Conservation (phyloP, 1,140 invertebrate genomes). For the Penaeus japonicus region DNA sequence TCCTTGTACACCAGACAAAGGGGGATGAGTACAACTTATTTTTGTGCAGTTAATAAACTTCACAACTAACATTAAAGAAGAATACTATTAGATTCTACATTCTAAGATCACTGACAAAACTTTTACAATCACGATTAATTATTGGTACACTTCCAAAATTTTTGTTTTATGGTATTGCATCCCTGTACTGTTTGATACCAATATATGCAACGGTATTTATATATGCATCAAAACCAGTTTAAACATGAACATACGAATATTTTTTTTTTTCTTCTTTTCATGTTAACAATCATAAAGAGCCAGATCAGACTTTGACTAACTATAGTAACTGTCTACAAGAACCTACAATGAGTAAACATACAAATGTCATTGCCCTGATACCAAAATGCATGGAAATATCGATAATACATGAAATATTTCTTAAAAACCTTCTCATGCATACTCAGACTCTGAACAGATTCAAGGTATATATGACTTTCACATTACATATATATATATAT, state of each 20-base stretch:
- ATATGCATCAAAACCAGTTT: background rate
- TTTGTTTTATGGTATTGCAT: background rate
- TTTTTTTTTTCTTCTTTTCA: background rate
- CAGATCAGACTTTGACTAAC: constrained; percentile 1
- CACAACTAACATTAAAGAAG: constrained; percentile 28
- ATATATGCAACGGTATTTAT: background rate
- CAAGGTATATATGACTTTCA: background rate
- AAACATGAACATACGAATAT: constrained; percentile 8
- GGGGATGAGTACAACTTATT: constrained; percentile 20
- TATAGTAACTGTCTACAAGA: constrained; percentile 1
- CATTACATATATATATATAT: no score
- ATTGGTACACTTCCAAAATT: background rate
- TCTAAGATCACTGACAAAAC: constrained; percentile 36
- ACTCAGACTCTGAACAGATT: background rate
- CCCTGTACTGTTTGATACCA: background rate
- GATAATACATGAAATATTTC: constrained; percentile 26
- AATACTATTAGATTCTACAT: constrained; percentile 3
- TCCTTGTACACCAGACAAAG: constrained; percentile 32
- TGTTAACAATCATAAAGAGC: constrained; percentile 4
- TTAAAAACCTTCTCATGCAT: background rate
- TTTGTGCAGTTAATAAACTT: constrained; percentile 30
- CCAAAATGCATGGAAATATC: constrained; percentile 34
- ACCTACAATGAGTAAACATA: constrained; percentile 3
- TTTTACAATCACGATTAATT: constrained; percentile 9
- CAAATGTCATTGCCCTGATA: constrained; percentile 29